Evolutionary conservation across 1,140 invertebrate species (phyloP), one percentile per base, ranked within the genome.

Genomic region (Drosophila bocqueti): DNA sequence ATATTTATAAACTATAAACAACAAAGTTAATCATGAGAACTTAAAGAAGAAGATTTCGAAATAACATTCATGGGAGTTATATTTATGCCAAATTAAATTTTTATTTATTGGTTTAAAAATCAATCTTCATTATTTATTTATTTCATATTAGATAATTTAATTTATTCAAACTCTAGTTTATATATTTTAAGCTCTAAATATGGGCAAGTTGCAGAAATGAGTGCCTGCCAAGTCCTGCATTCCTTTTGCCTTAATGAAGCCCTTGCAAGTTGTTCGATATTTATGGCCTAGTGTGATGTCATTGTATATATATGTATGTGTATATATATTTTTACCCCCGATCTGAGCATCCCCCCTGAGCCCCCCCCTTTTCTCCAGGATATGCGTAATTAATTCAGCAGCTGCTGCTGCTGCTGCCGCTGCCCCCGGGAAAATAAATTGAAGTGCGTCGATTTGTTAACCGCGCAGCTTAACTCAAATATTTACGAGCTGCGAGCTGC

Each of bases 361-460:
- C 21, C 21, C 21, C 21, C 21, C 11, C 40, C 24, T 9, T 3
- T 54, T 38, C 66, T 11, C 13, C 16, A n/a, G 46, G 55, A 79
- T 68, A 76, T 66, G 76, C 55, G 71, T 85, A 83, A 83, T 83
- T 85, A 83, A 83, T 85, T 85, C 82, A 55, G 31, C 62, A 47
- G 43, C 58, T 60, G 43, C 61, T 4, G 7, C 34, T 7, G 29
- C 29, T 29, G 29, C 7, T 29, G 43, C 61, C 10, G 10, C 31
- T 26, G 46, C 21, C 8, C 49, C 47, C 24, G 15, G 11, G 40
- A 34, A 77, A 87, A 87, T 87, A 83, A 87, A 89, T 89, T 78
- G 80, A 87, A 87, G 84, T 77, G 77, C 76, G 80, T 81, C 82
- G 83, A 85, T 85, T 85, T 85, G 84, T 77, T 66, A 80, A 80